Conservation (phyloP, 2,113 vertebrate genomes). For the Eretmodus cyanostictus region DNA sequence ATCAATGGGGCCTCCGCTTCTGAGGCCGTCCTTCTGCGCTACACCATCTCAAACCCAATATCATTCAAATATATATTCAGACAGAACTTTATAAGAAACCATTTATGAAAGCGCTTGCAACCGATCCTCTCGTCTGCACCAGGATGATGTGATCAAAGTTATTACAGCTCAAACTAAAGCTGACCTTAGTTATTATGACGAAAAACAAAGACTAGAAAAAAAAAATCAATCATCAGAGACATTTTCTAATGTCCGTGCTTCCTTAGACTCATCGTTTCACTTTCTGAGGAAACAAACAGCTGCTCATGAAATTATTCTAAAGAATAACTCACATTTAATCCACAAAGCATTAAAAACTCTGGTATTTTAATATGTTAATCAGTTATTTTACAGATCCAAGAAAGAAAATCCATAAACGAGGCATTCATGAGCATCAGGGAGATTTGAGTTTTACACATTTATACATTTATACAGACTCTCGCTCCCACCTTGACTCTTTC, state of each 20-base stretch:
- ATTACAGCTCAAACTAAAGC: not conserved
- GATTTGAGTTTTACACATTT: not conserved
- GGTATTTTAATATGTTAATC: conserved; percentile 39
- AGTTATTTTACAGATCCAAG: conserved; percentile 13
- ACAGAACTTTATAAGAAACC: not conserved
- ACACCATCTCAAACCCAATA: not conserved
- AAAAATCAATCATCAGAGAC: not conserved
- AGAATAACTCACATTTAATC: not conserved
- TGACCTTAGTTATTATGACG: not conserved
- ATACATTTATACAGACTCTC: not conserved
- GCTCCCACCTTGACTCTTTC: not conserved
- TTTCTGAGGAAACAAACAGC: not conserved
- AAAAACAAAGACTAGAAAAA: not conserved
- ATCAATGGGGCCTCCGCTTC: not conserved
- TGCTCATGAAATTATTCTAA: not conserved
- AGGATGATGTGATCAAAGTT: not conserved
- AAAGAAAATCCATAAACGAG: not conserved
- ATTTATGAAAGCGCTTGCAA: not conserved
- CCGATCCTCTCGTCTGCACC: not conserved
- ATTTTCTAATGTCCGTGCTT: not conserved
- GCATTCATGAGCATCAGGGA: not conserved
- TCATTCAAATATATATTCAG: not conserved
- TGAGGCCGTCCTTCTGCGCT: not conserved
- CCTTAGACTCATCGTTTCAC: not conserved
- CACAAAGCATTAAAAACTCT: not conserved